Evolutionary conservation across 2,797 vertebrate species (phyloP).

Genomic region (Sebastes aleutianus): DNA sequence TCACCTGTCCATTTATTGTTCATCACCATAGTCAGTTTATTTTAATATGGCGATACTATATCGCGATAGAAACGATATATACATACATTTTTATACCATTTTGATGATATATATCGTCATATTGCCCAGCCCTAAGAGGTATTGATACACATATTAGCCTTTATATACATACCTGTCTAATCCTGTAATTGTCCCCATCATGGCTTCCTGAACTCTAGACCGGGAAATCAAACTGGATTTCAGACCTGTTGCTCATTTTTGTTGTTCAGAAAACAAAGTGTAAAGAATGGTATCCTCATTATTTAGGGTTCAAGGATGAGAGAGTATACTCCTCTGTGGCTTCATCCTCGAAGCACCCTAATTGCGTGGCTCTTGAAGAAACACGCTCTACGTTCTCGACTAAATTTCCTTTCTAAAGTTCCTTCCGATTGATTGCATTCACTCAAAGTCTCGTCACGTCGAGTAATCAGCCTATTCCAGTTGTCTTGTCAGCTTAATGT

Average conservation of each 20-base stretch:
- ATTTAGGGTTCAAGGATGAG: background rate
- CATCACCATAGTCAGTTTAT: background rate
- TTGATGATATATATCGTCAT: no score
- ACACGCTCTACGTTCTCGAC: background rate
- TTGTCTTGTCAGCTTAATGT: slow-evolving; percentile 58
- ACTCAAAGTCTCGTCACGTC: slow-evolving; percentile 34
- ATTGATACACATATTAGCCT: background rate
- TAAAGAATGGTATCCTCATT: background rate
- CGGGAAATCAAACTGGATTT: background rate
- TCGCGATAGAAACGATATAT: no score
- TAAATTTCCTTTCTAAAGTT: slow-evolving; percentile 26
- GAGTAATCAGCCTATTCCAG: slow-evolving; percentile 60
- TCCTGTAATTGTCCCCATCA: background rate
- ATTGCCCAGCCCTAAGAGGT: background rate
- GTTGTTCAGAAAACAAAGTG: background rate
- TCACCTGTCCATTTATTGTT: background rate
- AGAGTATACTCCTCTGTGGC: background rate
- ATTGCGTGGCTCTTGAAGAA: slow-evolving; percentile 4
- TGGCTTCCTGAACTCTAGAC: background rate
- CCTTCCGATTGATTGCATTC: slow-evolving; percentile 35
- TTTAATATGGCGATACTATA: background rate
- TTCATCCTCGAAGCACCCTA: background rate
- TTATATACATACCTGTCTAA: no score
- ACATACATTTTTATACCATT: fast-evolving
- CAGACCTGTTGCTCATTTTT: background rate